Evolutionary conservation across 2,888 invertebrate genomes (phyloP), one percentile per base, ranked within the genome.

Genomic region (Eilema sororculum): DNA sequence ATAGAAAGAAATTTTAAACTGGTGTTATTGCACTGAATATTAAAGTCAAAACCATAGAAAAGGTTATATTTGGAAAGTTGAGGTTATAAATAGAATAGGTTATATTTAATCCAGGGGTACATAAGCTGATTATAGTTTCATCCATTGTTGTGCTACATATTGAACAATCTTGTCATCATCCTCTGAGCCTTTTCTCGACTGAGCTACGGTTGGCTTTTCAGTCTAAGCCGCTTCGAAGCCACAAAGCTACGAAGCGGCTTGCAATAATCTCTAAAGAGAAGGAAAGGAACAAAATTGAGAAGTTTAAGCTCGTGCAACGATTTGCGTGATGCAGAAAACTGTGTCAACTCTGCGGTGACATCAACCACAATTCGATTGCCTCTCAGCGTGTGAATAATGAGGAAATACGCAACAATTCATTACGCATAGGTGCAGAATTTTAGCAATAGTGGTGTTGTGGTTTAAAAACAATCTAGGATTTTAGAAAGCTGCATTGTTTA

Each of bases 121-220:
- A 16, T 37, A 69, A 69, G 59, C 65, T 33, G 60, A 61, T 69
- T 69, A 65, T 30, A 52, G 28, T 58, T 63, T 68, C 20, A 24
- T 69, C 60, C 33, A 65, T 28, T 28, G 30, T n/a, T 3, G 20
- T 46, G 20, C 20, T 46, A 46, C 5, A 20, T 12, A 41, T 41
- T 3, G 16, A 41, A 16, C 41, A 41, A 9, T 41, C 41, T 3
- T 16, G 16, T 41, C 16, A 16, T 16, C 10, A 37, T 37, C 37
- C 16, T 16, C 8, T 41, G 16, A 41, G 41, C 13, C 16, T 41
- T 41, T 41, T 4, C 16, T 16, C 13, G 9, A 41, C 41, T 16
- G 41, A 41, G 13, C 16, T 16, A 16, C 16, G 41, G 13, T 41
- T 16, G 41, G 16, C 9, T 33, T 33, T 33, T 33, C 33, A 33